Conservation (phyloP, 2,113 vertebrate species). For the Hippolais icterina region DNA sequence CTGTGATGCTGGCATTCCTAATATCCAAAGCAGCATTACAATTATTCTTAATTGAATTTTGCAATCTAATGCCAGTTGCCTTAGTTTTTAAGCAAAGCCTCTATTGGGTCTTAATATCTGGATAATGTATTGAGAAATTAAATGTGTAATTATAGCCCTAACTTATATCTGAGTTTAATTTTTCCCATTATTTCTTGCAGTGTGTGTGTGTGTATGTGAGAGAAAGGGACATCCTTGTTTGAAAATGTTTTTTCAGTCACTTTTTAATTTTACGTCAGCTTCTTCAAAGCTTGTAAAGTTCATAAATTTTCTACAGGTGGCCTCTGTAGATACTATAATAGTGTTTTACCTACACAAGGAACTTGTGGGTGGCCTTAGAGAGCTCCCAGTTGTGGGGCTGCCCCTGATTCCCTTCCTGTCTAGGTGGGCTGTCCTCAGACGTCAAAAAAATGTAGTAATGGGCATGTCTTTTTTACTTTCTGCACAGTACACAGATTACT, state of each 20-base stretch:
- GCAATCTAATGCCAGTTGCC: not conserved
- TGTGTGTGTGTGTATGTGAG: rapidly evolving
- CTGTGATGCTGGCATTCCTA: not conserved
- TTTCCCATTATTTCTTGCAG: not conserved
- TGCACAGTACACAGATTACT: not conserved
- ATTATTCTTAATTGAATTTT: conserved; percentile 35
- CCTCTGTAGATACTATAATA: not conserved
- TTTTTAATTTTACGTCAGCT: not conserved
- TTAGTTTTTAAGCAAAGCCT: not conserved
- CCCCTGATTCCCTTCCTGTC: not conserved
- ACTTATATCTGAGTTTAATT: not conserved
- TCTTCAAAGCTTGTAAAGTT: not conserved
- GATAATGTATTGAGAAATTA: conserved; percentile 17
- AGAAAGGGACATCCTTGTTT: not conserved
- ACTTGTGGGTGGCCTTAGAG: not conserved
- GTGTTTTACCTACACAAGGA: not conserved
- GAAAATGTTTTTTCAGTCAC: not conserved
- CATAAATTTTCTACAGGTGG: not conserved
- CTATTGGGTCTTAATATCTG: not conserved
- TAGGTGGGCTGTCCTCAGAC: not conserved
- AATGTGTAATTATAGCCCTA: not conserved
- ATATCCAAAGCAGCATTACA: not conserved
- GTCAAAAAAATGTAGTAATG: not conserved
- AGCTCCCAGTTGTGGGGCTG: rapidly evolving
- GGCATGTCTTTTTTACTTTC: not conserved